Evolutionary conservation across 2,797 vertebrate species (phyloP).

Genomic region (Syngnathus acus): DNA sequence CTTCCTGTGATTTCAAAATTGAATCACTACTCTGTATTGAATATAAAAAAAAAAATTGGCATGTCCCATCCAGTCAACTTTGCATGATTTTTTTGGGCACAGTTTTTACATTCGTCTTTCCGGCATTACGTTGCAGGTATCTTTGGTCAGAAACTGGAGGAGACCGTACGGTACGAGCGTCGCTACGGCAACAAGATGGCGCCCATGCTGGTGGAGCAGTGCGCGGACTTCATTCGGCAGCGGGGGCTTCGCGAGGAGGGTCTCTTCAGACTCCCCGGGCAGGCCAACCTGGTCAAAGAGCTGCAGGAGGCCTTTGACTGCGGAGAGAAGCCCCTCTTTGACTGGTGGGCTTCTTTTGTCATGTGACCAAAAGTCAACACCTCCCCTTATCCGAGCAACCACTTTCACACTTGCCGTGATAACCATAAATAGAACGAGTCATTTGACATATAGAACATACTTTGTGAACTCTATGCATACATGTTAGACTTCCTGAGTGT

Average conservation of each 20-base stretch:
- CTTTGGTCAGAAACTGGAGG: conserved; percentile 96
- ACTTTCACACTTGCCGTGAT: not conserved
- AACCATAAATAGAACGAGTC: not conserved
- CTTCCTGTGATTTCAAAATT: too few species aligned
- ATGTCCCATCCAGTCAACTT: too few species aligned
- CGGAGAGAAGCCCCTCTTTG: conserved; percentile 93
- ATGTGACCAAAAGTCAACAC: not conserved
- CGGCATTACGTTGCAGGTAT: conserved; percentile 73
- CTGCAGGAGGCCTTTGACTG: conserved; percentile 96
- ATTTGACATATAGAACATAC: not conserved
- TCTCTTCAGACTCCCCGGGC: conserved; percentile 88
- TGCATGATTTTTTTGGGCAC: not conserved
- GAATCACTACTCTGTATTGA: too few species aligned
- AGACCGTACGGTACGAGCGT: conserved; percentile 89
- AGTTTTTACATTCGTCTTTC: not conserved
- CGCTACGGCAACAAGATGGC: conserved; percentile 86
- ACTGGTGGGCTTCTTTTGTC: conserved; percentile 73
- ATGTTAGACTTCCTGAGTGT: too few species aligned
- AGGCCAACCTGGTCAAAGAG: conserved; percentile 96
- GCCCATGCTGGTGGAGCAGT: conserved; percentile 95
- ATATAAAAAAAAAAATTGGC: too few species aligned
- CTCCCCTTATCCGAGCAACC: not conserved
- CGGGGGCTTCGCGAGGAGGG: conserved; percentile 90
- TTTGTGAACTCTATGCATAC: not conserved
- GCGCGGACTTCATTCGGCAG: conserved; percentile 91